These are phyloP conservation scores for Xestia xanthographa DNA, from an alignment of 2,888 invertebrate genomes.

Conservation along the genomic window DNA sequence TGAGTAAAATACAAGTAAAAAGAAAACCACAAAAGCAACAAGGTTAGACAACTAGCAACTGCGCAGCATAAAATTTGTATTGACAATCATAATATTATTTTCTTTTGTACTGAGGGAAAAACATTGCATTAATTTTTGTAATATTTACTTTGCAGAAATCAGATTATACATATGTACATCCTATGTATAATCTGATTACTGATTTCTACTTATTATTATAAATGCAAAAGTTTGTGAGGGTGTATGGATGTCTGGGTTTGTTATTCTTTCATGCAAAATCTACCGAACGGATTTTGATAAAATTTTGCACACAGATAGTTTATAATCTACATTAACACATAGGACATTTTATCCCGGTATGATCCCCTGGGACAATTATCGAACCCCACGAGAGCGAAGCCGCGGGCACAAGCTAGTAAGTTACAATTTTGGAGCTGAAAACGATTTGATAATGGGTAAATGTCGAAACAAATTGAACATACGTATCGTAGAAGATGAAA, in stretches of 20 bases:
- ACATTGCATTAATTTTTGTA: not conserved
- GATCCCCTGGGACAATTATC: too few species aligned
- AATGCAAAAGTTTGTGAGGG: too few species aligned
- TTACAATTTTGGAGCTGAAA: not conserved
- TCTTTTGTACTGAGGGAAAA: conserved; percentile 20
- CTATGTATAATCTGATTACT: too few species aligned
- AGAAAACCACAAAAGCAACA: conserved; percentile 14
- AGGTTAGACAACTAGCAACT: conserved; percentile 12
- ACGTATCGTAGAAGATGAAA: not conserved
- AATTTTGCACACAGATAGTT: too few species aligned
- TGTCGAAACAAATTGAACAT: not conserved
- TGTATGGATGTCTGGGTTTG: too few species aligned
- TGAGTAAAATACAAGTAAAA: conserved; percentile 12
- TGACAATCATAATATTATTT: conserved; percentile 31
- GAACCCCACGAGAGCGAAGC: too few species aligned
- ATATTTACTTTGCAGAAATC: not conserved
- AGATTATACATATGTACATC: not conserved
- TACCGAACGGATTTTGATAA: too few species aligned
- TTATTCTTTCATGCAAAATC: too few species aligned
- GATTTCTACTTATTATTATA: too few species aligned
- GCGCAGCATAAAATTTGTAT: conserved; percentile 29
- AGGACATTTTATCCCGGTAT: too few species aligned
- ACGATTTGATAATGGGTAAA: not conserved
- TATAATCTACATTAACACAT: too few species aligned
- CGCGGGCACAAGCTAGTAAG: too few species aligned